phyloP scores from a whole-genome alignment of 1,140 invertebrate species.

The Scaptomyza montana region DNA sequence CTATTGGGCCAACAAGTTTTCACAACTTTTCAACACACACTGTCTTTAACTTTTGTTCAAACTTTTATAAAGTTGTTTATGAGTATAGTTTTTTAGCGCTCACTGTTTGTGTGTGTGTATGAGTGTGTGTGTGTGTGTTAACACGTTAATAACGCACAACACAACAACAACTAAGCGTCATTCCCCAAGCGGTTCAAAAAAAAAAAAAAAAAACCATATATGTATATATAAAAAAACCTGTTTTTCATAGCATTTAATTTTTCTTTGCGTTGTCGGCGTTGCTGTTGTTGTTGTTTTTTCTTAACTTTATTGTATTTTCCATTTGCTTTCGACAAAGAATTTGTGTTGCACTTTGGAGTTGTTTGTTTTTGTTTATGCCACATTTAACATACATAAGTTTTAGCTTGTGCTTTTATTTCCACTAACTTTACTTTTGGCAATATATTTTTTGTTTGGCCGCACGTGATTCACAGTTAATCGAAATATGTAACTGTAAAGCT shows the following conservation, averaged over 20 bases:
- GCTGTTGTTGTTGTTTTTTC: conserved; percentile 11
- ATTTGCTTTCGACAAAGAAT: conserved; percentile 17
- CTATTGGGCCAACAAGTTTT: neutral
- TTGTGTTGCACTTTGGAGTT: conserved; percentile 46
- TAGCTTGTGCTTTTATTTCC: neutral
- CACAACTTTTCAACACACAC: neutral
- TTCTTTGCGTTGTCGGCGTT: conserved; percentile 22
- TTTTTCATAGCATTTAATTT: conserved; percentile 46
- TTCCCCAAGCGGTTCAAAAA: conserved; percentile 36
- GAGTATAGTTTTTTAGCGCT: conserved; percentile 30
- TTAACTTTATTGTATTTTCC: conserved; percentile 11
- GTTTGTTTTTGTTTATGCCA: neutral
- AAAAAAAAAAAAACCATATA: too few relatives aligned
- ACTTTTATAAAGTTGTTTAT: conserved; percentile 10
- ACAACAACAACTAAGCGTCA: conserved; percentile 51
- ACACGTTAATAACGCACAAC: conserved; percentile 20
- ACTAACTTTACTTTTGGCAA: neutral
- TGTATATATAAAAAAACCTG: conserved; percentile 62
- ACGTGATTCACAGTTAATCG: conserved; percentile 26
- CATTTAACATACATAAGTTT: neutral
- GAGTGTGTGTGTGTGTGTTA: conserved; percentile 21
- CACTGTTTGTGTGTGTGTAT: conserved; percentile 34
- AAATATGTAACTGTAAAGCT: conserved; percentile 3
- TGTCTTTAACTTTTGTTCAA: neutral
- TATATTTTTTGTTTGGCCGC: neutral